Conservation (phyloP, 2,888 invertebrate genomes). For the Phragmatobia fuliginosa region DNA sequence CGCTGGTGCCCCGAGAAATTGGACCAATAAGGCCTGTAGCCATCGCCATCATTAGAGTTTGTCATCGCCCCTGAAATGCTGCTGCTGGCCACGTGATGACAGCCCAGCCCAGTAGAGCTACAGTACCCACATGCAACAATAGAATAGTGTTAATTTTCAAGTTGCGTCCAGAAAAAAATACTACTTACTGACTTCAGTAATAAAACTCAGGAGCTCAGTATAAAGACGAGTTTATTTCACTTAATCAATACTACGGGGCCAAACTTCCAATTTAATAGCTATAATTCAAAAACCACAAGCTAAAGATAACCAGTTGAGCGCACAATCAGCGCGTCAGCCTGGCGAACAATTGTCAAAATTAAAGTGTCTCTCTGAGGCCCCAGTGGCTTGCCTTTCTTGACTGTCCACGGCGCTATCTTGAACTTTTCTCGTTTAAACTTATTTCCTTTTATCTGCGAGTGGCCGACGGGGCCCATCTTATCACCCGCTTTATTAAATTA, state of each 20-base stretch:
- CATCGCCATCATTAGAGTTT: too few relatives aligned
- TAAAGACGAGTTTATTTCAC: background rate
- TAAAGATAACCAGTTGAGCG: constrained; percentile 9
- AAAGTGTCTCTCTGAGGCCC: constrained; percentile 48
- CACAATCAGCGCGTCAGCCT: constrained; percentile 16
- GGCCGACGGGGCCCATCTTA: constrained; percentile 68
- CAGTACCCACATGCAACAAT: too few relatives aligned
- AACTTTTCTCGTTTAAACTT: constrained; percentile 85
- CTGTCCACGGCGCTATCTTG: constrained; percentile 58
- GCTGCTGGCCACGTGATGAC: too few relatives aligned
- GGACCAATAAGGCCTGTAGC: too few relatives aligned
- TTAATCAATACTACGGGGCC: background rate
- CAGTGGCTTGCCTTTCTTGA: constrained; percentile 26
- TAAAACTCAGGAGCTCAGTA: background rate
- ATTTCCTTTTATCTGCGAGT: constrained; percentile 77
- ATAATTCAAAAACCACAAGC: constrained; percentile 7
- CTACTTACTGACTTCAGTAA: background rate
- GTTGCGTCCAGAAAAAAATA: background rate
- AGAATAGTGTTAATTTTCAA: too few relatives aligned
- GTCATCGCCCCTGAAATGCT: too few relatives aligned
- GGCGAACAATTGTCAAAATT: constrained; percentile 39
- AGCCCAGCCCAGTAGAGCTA: too few relatives aligned
- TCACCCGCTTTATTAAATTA: constrained; percentile 80
- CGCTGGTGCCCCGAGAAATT: too few relatives aligned
- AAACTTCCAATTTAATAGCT: background rate